These are phyloP conservation scores for Aphis gossypii DNA, from an alignment of 1,140 invertebrate species.

Conservation along the genomic window DNA sequence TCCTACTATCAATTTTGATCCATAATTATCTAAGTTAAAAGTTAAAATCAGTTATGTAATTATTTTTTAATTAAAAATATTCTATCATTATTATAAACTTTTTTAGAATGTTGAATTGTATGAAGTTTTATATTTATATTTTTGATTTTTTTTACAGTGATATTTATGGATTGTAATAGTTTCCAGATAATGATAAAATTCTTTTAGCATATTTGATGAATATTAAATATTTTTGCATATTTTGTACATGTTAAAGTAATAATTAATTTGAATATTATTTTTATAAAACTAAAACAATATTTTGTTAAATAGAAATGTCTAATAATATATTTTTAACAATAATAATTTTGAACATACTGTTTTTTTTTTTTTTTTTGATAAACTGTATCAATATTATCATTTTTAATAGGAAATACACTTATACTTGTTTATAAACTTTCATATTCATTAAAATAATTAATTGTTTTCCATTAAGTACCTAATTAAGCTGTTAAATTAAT, in stretches of 20 bases:
- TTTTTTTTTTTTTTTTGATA: no score
- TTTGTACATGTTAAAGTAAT: neutral
- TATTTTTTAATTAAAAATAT: neutral
- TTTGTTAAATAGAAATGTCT: neutral
- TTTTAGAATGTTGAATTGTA: no score
- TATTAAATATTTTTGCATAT: neutral
- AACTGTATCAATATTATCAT: neutral
- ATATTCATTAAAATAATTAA: neutral
- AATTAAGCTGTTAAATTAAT: neutral
- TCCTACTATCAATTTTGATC: no score
- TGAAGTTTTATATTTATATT: no score
- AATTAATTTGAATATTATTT: neutral
- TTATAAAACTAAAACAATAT: neutral
- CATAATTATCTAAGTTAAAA: neutral
- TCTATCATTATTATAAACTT: neutral
- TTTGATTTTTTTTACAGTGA: neutral
- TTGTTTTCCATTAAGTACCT: neutral
- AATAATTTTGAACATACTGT: neutral
- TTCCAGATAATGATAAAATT: neutral
- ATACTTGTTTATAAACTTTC: neutral
- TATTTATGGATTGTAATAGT: neutral
- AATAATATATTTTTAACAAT: neutral
- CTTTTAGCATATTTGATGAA: neutral
- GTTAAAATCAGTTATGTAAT: neutral
- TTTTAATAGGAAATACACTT: neutral